A percentile compares a stretch with the other conserved stretches of the same genome.
Conservation (phyloP, 2,888 invertebrate species). For the Melanophora roralis region DNA sequence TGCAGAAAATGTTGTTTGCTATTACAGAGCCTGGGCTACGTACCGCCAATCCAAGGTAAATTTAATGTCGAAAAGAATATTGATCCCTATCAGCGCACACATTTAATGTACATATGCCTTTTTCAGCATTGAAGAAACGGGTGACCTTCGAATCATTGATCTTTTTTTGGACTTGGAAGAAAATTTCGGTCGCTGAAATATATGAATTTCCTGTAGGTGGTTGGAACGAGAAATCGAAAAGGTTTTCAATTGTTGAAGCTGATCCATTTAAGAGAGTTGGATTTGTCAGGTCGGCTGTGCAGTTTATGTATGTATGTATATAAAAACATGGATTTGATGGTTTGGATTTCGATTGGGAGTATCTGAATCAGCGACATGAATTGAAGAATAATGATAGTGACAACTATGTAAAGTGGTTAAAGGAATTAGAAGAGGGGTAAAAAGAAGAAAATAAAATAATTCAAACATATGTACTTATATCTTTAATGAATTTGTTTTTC, state of each 20-base stretch:
- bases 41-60: constrained; percentile 81
- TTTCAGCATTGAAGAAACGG: constrained; percentile 80
- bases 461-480: neutral
- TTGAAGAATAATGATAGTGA: constrained; percentile 72
- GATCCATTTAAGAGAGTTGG: constrained; percentile 70
- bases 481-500: neutral
- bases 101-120: constrained; percentile 87
- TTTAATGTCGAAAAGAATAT: constrained; percentile 82
- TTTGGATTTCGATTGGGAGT: constrained; percentile 82
- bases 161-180: constrained; percentile 82
- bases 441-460: neutral
- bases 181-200: constrained; percentile 79
- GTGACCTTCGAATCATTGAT: constrained; percentile 80
- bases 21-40: constrained; percentile 87
- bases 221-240: constrained; percentile 78
- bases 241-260: constrained; percentile 77
- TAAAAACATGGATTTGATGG: constrained; percentile 79
- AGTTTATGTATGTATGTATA: too few species aligned
- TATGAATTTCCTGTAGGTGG: constrained; percentile 77
- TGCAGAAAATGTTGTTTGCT: constrained; percentile 83
- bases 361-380: constrained; percentile 78
- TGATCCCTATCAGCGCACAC: constrained; percentile 84
- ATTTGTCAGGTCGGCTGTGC: constrained; percentile 69
- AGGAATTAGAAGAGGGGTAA: constrained; percentile 70
- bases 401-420: constrained; percentile 70